Conservation (phyloP, 37 sponge, comb jelly and placozoan genomes). For the Petrosia ficiformis region DNA sequence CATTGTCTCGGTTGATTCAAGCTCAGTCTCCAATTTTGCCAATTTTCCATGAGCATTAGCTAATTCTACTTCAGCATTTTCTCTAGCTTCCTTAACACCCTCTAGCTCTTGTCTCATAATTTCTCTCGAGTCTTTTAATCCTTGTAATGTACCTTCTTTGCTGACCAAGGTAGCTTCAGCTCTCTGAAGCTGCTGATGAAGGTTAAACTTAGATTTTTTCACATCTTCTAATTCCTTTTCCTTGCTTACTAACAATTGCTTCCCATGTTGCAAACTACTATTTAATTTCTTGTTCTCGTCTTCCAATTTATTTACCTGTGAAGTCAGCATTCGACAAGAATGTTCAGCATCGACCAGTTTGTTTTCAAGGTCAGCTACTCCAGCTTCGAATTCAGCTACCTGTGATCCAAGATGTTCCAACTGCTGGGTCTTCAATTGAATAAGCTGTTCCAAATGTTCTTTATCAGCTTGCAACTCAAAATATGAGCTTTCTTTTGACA, state of each 20-base stretch:
- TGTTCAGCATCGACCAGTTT: neutral
- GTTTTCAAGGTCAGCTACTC: neutral
- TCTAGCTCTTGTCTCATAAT: conserved; percentile 56
- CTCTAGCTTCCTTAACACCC: conserved; percentile 8
- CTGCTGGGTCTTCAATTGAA: conserved; percentile 22
- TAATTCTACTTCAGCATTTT: conserved; percentile 28
- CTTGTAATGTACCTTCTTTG: conserved; percentile 31
- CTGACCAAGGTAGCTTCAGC: conserved; percentile 28
- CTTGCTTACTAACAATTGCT: conserved; percentile 4
- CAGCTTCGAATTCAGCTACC: conserved; percentile 8
- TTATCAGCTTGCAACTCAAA: conserved; percentile 32
- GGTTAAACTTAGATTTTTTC: conserved; percentile 32
- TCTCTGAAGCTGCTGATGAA: conserved; percentile 21
- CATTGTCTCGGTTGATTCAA: conserved; percentile 16
- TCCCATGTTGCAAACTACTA: neutral
- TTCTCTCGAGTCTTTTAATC: conserved; percentile 41
- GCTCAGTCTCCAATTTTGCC: conserved; percentile 32
- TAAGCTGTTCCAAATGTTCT: conserved; percentile 31
- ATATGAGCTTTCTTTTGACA: conserved; percentile 48
- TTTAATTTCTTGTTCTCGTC: conserved; percentile 8
- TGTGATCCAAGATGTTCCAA: conserved; percentile 22
- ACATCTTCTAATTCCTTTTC: conserved; percentile 23
- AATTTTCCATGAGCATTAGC: conserved; percentile 13
- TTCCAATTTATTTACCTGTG: conserved; percentile 1
- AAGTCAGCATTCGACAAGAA: neutral